Evolutionary conservation across 2,113 vertebrate species (phyloP).

Genomic region (Apodemus sylvaticus): DNA sequence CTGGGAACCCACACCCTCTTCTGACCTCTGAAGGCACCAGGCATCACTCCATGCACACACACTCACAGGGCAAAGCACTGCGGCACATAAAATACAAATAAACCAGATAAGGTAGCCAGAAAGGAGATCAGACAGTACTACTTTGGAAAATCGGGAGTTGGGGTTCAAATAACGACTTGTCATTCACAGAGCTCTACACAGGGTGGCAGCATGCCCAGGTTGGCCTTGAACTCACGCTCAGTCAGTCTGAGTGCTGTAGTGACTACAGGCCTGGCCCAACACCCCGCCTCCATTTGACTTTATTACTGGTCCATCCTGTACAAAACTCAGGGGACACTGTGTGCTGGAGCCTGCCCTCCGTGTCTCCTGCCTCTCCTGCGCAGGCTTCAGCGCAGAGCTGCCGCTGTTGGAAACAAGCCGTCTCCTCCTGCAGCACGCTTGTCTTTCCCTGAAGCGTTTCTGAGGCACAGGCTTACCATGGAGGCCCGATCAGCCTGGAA

Average conservation of each 20-base stretch:
- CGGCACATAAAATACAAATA: neutral
- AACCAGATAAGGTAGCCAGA: neutral
- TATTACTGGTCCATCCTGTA: neutral
- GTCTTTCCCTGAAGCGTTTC: neutral
- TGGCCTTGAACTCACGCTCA: no score
- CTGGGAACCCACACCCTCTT: neutral
- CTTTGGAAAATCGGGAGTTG: neutral
- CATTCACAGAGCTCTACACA: neutral
- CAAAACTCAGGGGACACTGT: neutral
- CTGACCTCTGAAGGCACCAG: neutral
- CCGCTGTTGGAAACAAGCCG: neutral
- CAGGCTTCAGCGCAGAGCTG: neutral
- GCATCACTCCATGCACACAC: neutral
- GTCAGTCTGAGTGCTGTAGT: neutral
- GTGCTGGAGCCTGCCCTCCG: neutral
- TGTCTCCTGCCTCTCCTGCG: neutral
- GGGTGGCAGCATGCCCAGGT: no score
- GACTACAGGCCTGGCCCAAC: no score
- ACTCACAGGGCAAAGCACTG: neutral
- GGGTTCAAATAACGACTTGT: neutral
- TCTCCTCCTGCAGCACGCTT: neutral
- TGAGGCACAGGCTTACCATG: neutral
- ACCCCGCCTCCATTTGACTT: neutral
- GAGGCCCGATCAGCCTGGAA: neutral
- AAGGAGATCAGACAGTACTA: neutral